Conservation (phyloP, 2,888 invertebrate species). For the Nyleta sp. region DNA sequence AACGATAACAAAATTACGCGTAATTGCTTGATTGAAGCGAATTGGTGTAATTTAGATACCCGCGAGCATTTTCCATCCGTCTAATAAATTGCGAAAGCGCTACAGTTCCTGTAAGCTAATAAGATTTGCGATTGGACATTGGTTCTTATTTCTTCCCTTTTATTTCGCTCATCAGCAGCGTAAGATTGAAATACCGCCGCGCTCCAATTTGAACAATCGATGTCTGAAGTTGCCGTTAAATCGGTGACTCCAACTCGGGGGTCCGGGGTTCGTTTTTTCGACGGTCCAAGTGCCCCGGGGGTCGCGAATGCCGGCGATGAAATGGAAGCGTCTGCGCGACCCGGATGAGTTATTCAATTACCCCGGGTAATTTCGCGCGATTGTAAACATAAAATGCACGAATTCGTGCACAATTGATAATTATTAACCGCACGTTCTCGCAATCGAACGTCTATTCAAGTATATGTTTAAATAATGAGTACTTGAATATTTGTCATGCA, state of each 20-base stretch:
- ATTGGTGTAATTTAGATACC: slow-evolving; percentile 76
- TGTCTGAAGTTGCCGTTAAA: slow-evolving; percentile 17
- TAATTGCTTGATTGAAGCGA: slow-evolving; percentile 76
- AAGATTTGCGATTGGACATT: slow-evolving; percentile 70
- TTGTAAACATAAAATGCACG: too few species aligned
- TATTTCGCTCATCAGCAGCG: slow-evolving; percentile 35
- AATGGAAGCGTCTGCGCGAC: too few species aligned
- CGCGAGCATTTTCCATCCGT: slow-evolving; percentile 66
- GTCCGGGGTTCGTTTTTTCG: not conserved
- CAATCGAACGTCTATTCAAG: too few species aligned
- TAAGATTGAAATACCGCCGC: slow-evolving; percentile 22
- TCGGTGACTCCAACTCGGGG: too few species aligned
- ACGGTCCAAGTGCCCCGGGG: not conserved
- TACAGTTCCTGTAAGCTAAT: slow-evolving; percentile 68
- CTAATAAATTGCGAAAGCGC: slow-evolving; percentile 74
- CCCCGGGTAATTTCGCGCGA: too few species aligned
- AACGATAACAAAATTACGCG: slow-evolving; percentile 75
- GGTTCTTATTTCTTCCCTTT: slow-evolving; percentile 46
- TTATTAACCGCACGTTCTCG: too few species aligned
- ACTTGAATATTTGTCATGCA: too few species aligned
- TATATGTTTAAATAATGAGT: too few species aligned
- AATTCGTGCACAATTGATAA: too few species aligned
- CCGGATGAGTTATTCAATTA: too few species aligned
- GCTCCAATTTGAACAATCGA: slow-evolving; percentile 29
- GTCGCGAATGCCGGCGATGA: too few species aligned